Conservation (phyloP, 53 echinoderm and acorn worm genomes). For the Henricia sp. region DNA sequence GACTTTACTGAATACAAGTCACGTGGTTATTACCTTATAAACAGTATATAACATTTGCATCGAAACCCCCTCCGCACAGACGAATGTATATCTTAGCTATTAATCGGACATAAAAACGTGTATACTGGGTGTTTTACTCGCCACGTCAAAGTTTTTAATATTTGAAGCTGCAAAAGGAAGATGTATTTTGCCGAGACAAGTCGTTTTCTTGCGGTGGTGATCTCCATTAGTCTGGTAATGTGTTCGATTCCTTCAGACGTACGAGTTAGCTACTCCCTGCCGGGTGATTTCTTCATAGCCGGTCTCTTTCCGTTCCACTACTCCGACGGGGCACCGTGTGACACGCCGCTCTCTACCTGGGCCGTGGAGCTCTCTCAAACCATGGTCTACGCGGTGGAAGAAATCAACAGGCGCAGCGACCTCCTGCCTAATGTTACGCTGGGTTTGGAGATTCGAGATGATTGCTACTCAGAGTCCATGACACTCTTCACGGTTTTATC, state of each 20-base stretch:
- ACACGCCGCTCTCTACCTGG: constrained; percentile 25
- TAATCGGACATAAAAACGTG: too few species aligned
- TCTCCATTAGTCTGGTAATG: neutral
- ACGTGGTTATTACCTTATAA: too few species aligned
- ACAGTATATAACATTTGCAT: too few species aligned
- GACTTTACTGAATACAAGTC: too few species aligned
- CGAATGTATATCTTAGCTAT: too few species aligned
- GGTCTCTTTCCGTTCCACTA: constrained; percentile 53
- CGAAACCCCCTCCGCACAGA: too few species aligned
- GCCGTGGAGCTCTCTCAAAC: constrained; percentile 48
- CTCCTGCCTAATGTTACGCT: constrained; percentile 50
- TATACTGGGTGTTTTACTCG: too few species aligned
- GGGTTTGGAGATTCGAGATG: constrained; percentile 55
- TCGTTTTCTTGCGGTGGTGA: neutral
- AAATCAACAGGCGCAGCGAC: constrained; percentile 48
- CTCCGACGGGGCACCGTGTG: neutral
- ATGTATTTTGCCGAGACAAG: neutral
- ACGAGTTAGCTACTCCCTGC: neutral
- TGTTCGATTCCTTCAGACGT: constrained; percentile 17
- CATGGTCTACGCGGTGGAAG: constrained; percentile 48
- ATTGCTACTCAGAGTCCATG: constrained; percentile 50
- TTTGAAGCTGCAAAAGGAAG: too few species aligned
- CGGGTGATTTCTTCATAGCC: constrained; percentile 54
- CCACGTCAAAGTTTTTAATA: too few species aligned
- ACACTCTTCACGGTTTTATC: constrained; percentile 37